Evolutionary conservation across 2,113 vertebrate genomes (phyloP), one percentile per base, ranked within the genome.

Genomic region (Menura novaehollandiae): DNA sequence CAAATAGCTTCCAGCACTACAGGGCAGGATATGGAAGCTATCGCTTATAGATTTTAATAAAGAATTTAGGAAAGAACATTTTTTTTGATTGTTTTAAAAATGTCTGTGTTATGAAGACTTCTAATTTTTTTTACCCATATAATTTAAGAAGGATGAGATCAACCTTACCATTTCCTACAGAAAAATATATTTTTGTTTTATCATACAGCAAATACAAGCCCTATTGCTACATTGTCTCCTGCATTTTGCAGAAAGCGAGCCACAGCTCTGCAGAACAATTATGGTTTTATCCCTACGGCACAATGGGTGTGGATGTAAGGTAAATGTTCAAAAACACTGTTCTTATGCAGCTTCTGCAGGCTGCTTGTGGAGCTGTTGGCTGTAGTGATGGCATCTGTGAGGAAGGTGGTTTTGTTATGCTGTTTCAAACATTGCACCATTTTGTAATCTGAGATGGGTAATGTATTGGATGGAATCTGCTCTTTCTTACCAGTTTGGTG

Each of bases 271-370:
- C 10, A 35, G 62, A 69, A 69, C 15, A 0, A 2, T 16, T 47
- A 72, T 0, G 3, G 43, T 19, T 88, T 78, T 39, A 64, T 56
- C 43, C 24, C 35, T 21, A 7, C 0, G 1, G 24, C 27, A 55
- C 27, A 28, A 3, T 0, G 2, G 28, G 30, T 24, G 37, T 21
- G 72, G 69, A 27, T 8, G 2, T 69, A 30, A 60, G 18, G 8
- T 28, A 35, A 62, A 55, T 22, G 14, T 10, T 39, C 43, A 51
- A 43, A 47, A 89, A 39, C 16, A 7, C n/a, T 37, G 37, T 6
- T 77, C 52, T 37, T 64, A 4, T 11, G 21, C 33, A 93, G n/a
- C 41, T 39, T 73, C 60, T 7, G 2, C 37, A 37, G 32, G 18
- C 43, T 43, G 32, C 41, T 69, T 62, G 27, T 27, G 9, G 10